Evolutionary conservation across 2,113 vertebrate genomes (phyloP).

Genomic region (Danio rerio): GRCz12tu NC_133177.1:25434001-25434500

Average conservation of each 20-base stretch:
- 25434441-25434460: constrained; percentile 35
- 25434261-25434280: constrained; percentile 14
- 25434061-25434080: too few relatives aligned
- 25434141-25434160: not conserved
- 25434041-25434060: too few relatives aligned
- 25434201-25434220: not conserved
- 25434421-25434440: constrained; percentile 28
- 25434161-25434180: too few relatives aligned
- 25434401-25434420: constrained; percentile 4
- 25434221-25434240: constrained; percentile 21
- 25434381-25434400: constrained; percentile 49
- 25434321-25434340: constrained; percentile 41
- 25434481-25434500: not conserved
- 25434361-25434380: constrained; percentile 58
- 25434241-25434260: constrained; percentile 15
- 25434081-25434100: too few relatives aligned
- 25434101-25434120: too few relatives aligned
- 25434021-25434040: too few relatives aligned
- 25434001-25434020: too few relatives aligned
- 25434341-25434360: constrained; percentile 54
- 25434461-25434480: constrained; percentile 21
- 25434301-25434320: constrained; percentile 11
- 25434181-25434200: not conserved
- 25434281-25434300: constrained; percentile 1
- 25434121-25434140: not conserved